phyloP scores from a whole-genome alignment of 2,888 invertebrate species.

The Hyposoter didymator region DNA sequence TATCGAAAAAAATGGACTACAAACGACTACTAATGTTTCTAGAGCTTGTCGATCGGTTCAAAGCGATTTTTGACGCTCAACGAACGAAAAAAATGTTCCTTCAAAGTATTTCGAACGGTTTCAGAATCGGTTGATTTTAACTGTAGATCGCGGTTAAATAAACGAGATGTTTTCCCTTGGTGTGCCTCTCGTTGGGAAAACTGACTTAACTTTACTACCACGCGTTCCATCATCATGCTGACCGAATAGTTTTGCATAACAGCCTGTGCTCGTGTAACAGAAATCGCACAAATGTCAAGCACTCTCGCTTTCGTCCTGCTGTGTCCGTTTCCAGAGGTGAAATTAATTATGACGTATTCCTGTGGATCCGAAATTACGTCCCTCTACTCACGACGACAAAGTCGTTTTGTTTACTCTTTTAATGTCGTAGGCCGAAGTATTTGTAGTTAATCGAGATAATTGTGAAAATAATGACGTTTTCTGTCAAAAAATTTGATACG shows the following conservation, averaged over 20 bases:
- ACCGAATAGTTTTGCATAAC: neutral
- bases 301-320: neutral
- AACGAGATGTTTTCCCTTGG: no score
- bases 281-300: neutral
- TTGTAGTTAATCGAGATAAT: neutral
- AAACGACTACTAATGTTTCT: no score
- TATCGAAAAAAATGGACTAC: no score
- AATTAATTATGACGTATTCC: neutral
- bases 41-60: no score
- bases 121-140: no score
- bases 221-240: neutral
- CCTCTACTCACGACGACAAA: neutral
- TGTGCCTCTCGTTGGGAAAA: constrained; percentile 5
- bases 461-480: neutral
- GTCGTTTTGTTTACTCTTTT: neutral
- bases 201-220: neutral
- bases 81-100: no score
- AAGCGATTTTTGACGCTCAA: no score
- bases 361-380: neutral
- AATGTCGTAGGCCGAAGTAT: neutral
- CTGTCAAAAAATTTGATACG: neutral
- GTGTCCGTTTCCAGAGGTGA: neutral
- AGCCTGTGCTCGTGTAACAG: neutral
- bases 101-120: no score
- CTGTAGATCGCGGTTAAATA: no score